phyloP scores from a whole-genome alignment of 2,888 invertebrate genomes.

The Brachyopa scutellaris region DNA sequence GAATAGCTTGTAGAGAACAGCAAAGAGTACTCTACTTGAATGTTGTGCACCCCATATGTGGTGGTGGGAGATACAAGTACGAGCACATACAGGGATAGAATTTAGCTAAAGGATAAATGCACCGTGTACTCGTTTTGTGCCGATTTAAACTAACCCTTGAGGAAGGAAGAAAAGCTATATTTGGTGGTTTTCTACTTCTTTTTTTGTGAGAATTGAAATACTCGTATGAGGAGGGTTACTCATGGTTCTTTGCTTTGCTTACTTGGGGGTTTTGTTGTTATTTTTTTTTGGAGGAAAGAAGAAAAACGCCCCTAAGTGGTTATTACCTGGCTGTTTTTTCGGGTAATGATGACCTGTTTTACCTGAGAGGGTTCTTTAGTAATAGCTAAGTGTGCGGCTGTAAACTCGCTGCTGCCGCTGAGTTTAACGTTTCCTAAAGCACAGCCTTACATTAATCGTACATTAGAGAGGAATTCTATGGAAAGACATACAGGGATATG shows the following conservation, averaged over 20 bases:
- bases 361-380: background rate
- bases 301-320: too few species aligned
- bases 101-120: constrained; percentile 59
- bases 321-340: constrained; percentile 16
- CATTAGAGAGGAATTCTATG: too few species aligned
- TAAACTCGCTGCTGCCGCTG: too few species aligned
- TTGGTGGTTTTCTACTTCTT: too few species aligned
- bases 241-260: background rate
- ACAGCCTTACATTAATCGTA: too few species aligned
- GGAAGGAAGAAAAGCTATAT: constrained; percentile 9
- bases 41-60: constrained; percentile 11
- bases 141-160: constrained; percentile 21
- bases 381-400: background rate
- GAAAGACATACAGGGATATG: too few species aligned
- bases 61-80: too few species aligned
- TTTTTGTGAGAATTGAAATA: constrained; percentile 6
- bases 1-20: constrained; percentile 54
- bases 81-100: constrained; percentile 13
- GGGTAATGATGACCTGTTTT: background rate
- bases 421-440: too few species aligned
- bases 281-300: background rate
- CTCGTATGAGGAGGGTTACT: constrained; percentile 7
- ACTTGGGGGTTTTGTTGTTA: background rate
- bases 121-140: constrained; percentile 36
- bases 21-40: constrained; percentile 42